Conservation (phyloP, 2,888 invertebrate species). For the Peribatodes rhomboidaria region DNA sequence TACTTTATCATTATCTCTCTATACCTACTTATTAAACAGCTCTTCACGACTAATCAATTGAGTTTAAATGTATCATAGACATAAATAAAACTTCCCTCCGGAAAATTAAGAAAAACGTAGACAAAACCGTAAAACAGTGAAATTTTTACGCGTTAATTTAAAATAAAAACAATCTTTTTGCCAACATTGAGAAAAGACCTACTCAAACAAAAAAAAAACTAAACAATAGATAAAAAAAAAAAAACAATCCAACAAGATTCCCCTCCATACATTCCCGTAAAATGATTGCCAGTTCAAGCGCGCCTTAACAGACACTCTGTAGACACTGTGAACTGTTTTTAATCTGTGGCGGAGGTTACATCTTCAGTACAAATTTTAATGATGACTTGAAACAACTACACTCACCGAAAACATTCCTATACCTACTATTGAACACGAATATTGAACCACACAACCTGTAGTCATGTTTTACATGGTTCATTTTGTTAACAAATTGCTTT, state of each 20-base stretch:
- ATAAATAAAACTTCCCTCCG: too few relatives aligned
- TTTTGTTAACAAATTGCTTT: constrained; percentile 34
- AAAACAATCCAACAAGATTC: background rate
- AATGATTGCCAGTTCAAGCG: background rate
- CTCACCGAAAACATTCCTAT: constrained; percentile 4
- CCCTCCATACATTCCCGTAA: background rate
- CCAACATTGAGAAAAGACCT: too few relatives aligned
- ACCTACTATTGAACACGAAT: constrained; percentile 19
- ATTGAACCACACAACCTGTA: constrained; percentile 27
- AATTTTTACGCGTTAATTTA: too few relatives aligned
- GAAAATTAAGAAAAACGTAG: too few relatives aligned
- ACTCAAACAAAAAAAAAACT: too few relatives aligned
- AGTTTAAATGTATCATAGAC: too few relatives aligned
- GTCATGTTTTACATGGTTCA: constrained; percentile 20
- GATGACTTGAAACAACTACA: constrained; percentile 11
- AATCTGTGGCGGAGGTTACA: constrained; percentile 1
- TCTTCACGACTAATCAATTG: too few relatives aligned
- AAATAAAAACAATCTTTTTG: too few relatives aligned
- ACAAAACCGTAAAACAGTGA: too few relatives aligned
- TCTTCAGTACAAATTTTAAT: constrained; percentile 15
- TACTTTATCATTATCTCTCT: too few relatives aligned
- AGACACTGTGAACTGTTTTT: background rate
- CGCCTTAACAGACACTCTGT: background rate
- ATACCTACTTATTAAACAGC: too few relatives aligned
- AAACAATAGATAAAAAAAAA: too few relatives aligned